Conservation (phyloP, 2,113 vertebrate genomes). For the Colius striatus region DNA sequence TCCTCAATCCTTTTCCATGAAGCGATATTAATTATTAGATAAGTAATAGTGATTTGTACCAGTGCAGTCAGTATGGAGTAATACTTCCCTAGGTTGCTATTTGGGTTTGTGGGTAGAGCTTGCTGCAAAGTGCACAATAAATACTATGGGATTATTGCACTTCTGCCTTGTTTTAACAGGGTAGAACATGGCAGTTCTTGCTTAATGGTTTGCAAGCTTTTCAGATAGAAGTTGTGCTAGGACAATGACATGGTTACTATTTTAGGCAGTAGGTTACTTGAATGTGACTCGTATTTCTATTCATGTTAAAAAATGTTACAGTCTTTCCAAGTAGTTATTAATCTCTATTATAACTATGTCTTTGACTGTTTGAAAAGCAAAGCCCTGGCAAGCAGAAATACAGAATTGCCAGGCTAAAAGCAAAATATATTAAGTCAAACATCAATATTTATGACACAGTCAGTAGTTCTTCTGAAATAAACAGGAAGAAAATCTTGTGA, state of each 20-base stretch:
- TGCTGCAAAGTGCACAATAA: constrained; percentile 58
- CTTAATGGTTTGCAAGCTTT: constrained; percentile 64
- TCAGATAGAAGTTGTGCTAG: constrained; percentile 56
- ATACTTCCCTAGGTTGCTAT: constrained; percentile 56
- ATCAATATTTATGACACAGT: constrained; percentile 51
- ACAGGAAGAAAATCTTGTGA: constrained; percentile 26
- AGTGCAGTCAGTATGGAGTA: constrained; percentile 41
- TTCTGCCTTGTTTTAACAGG: constrained; percentile 69
- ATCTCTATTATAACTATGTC: constrained; percentile 51
- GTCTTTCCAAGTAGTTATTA: constrained; percentile 56
- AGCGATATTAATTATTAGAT: constrained; percentile 59
- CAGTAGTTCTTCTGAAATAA: constrained; percentile 38
- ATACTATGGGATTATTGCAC: constrained; percentile 52
- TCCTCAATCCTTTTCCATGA: constrained; percentile 39
- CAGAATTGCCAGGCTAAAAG: not conserved
- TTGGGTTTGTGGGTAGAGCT: constrained; percentile 50
- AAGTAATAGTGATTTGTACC: constrained; percentile 67
- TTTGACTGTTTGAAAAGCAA: constrained; percentile 40
- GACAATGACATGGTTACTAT: constrained; percentile 55
- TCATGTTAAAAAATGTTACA: constrained; percentile 41
- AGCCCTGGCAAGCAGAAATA: constrained; percentile 6
- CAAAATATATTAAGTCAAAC: constrained; percentile 42
- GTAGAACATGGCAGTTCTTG: constrained; percentile 66
- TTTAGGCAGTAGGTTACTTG: constrained; percentile 54
- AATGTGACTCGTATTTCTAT: constrained; percentile 70